Evolutionary conservation across 2,797 vertebrate genomes (phyloP), one percentile per base, ranked within the genome.

Genomic region (Labroides dimidiatus): DNA sequence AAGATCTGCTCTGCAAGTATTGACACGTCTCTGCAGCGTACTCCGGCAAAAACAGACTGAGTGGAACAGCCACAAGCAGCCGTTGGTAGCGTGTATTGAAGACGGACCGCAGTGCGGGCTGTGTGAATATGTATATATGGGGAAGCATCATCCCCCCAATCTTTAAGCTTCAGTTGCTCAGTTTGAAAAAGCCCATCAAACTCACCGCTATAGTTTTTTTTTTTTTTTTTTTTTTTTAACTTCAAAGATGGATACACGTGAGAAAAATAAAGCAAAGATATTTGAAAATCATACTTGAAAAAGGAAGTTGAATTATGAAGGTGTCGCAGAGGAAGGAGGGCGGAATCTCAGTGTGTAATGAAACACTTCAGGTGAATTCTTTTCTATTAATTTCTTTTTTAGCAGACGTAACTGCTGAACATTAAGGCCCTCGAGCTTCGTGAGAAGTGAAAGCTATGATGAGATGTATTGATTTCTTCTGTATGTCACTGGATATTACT

Each of bases 401-500:
- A 21, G n/a, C 63, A 42, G 13, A 67, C 48, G 12, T 21, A 17
- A 65, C 11, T 61, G 30, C 30, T 59, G 45, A 67, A 68, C 74
- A 69, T 19, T 20, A 45, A 19, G 12, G 55, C 10, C 76, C 56
- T 80, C 64, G 45, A 13, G 15, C 37, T 67, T 56, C 21, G 47
- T 3, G 2, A 11, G 27, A 63, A 71, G 81, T 66, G 14, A 69
- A 73, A 69, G 41, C 17, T 20, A 12, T 12, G 17, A n/a, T 17
- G 49, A 61, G 53, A 30, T n/a, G 52, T 24, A 70, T 59, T 60
- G 14, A 58, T 72, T 69, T 65, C 20, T 56, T 58, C 49, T 58
- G 23, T 37, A 7, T 49, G 20, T 51, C 16, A 10, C 3, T 4
- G 23, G 65, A 51, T 36, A 27, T n/a, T 50, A 43, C 24, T 41